Evolutionary conservation across 2,888 invertebrate species (phyloP), one percentile per base, ranked within the genome.

Genomic region (Micoletzkya japonica): DNA sequence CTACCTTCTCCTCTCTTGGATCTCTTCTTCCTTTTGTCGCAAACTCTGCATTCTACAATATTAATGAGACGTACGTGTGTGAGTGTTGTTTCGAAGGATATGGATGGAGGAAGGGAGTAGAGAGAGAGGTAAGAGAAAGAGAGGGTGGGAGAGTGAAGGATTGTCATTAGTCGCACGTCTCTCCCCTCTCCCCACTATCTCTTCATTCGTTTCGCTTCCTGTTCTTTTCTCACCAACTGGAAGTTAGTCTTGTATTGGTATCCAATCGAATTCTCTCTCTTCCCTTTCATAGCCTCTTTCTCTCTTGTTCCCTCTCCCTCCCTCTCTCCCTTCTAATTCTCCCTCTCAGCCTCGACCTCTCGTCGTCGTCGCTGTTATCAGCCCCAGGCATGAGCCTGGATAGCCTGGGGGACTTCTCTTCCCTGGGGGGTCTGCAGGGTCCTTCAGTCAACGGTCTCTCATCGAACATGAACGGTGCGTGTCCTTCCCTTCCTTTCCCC

Each of bases 301-400:
- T 7, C n/a, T n/a, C 26, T 20, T 59, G 37, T 39, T 39, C 26
- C 26, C 59, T 26, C 26, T n/a, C 59, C 20, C 6, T 39, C 60
- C 30, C 60, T 39, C 60, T 32, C 60, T 60, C 28, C 60, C 44
- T 28, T 14, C 26, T 32, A 26, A 30, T 32, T n/a, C 39, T 6
- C 28, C 44, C 60, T 60, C 6, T 4, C 6, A 37, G 4, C 60
- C 37, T 39, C 50, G 49, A 30, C 24, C 28, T 36, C 50, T 63
- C 63, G 34, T 59, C 36, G 30, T 34, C 14, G 20, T 20, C 10
- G 10, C 10, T 44, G 10, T 44, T 44, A 44, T 50, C 63, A 50
- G 44, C 63, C 26, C 39, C 44, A 28, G 39, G 60, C 39, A 60
- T 60, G 44, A 32, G 60, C 39, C n/a, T n/a, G n/a, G n/a, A n/a